Percentiles rank a stretch among this genome's conserved stretches.
Conservation (phyloP, 2,888 invertebrate species). For the Camptogramma bilineatum region DNA sequence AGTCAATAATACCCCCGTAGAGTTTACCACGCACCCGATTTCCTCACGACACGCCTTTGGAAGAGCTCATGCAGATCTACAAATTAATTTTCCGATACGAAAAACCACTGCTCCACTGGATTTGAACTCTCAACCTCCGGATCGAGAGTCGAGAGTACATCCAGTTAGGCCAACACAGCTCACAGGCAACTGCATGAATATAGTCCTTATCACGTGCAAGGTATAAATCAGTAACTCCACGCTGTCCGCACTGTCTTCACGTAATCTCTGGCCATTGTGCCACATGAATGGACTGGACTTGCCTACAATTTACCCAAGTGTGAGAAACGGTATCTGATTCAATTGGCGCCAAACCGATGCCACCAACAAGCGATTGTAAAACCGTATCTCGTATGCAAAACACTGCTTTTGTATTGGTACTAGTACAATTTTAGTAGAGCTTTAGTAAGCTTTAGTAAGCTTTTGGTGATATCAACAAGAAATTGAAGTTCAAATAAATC, state of each 20-base stretch:
- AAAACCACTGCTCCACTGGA: too few species aligned
- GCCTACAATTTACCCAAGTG: conserved; percentile 16
- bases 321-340: conserved; percentile 22
- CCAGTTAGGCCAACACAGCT: background rate
- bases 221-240: conserved; percentile 21
- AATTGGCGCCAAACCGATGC: background rate
- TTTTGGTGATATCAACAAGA: too few species aligned
- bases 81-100: too few species aligned
- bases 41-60: too few species aligned
- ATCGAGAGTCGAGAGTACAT: background rate
- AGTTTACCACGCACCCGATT: too few species aligned
- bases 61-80: too few species aligned
- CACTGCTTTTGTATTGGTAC: background rate
- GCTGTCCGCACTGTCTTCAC: conserved; percentile 26
- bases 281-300: conserved; percentile 17
- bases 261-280: conserved; percentile 32
- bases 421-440: too few species aligned
- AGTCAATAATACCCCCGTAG: too few species aligned
- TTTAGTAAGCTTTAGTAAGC: too few species aligned
- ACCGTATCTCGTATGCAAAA: background rate
- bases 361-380: background rate
- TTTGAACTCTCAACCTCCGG: too few species aligned
- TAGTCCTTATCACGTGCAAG: conserved; percentile 17
- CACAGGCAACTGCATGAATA: conserved; percentile 8
- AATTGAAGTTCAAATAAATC: too few species aligned